A percentile compares a stretch with the other conserved stretches of the same genome.
phyloP scores from a whole-genome alignment of 1,140 invertebrate species.

The Sycophaga agraensis region DNA sequence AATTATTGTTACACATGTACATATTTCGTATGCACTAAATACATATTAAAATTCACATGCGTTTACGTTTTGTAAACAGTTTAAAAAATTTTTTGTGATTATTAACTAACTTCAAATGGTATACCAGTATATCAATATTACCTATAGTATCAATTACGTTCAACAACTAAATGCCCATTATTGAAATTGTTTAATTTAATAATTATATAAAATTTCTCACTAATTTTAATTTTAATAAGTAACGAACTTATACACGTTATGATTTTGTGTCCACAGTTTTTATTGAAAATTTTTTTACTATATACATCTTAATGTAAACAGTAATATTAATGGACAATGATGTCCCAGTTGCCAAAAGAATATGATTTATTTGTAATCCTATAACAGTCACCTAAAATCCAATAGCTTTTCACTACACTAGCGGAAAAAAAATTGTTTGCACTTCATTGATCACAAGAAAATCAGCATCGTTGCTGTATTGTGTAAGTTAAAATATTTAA shows the following conservation, averaged over 20 bases:
- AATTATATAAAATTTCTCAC: not conserved
- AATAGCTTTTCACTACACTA: not conserved
- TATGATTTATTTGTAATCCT: slow-evolving; percentile 9
- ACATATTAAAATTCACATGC: slow-evolving; percentile 21
- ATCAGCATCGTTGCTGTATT: not conserved
- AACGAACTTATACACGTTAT: slow-evolving; percentile 4
- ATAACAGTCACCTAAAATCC: not conserved
- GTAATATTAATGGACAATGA: slow-evolving; percentile 46
- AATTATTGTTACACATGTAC: slow-evolving; percentile 1
- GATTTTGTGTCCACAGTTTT: slow-evolving; percentile 32
- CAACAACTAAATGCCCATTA: not conserved
- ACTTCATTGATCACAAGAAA: not conserved
- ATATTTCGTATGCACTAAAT: slow-evolving; percentile 6
- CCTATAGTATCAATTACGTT: too few species aligned
- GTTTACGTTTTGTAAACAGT: slow-evolving; percentile 22
- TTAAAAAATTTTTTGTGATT: slow-evolving; percentile 1
- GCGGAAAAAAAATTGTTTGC: slow-evolving; percentile 10
- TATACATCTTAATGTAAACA: slow-evolving; percentile 48
- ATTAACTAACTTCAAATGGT: slow-evolving; percentile 5
- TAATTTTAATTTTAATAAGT: not conserved
- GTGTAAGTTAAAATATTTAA: slow-evolving; percentile 1
- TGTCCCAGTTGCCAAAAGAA: slow-evolving; percentile 41
- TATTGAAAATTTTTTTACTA: slow-evolving; percentile 38
- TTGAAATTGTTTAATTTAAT: not conserved
- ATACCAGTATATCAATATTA: not conserved